Evolutionary conservation across 2,797 vertebrate species (phyloP).

Genomic region (Zonotrichia albicollis): DNA sequence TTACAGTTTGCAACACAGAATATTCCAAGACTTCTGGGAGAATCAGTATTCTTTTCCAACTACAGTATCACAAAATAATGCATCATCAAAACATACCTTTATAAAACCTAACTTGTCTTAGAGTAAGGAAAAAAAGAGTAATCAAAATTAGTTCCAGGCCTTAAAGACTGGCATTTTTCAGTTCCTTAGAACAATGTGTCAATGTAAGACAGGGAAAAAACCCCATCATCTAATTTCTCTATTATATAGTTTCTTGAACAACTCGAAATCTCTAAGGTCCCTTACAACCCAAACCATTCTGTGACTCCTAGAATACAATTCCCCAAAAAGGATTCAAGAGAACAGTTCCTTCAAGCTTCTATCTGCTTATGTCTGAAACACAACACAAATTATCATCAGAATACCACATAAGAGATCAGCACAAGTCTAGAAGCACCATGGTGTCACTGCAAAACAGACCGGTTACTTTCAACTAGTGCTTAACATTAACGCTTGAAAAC

Average conservation of each 20-base stretch:
- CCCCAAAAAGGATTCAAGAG: background rate
- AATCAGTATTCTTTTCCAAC: background rate
- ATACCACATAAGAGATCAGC: background rate
- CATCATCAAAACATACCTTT: background rate
- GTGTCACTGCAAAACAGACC: background rate
- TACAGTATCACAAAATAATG: background rate
- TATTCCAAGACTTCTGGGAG: background rate
- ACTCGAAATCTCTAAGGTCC: background rate
- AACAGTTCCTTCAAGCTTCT: background rate
- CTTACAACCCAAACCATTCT: background rate
- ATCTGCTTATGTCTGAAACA: background rate
- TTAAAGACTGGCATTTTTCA: background rate
- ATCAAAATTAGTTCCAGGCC: background rate
- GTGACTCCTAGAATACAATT: background rate
- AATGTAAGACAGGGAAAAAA: background rate
- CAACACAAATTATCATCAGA: background rate
- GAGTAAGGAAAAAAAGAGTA: background rate
- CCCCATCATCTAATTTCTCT: accelerated
- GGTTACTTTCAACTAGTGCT: background rate
- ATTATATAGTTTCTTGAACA: background rate
- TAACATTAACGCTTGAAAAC: background rate
- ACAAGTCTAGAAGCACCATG: background rate
- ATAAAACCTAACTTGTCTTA: background rate
- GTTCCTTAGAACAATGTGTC: background rate
- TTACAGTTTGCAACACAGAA: background rate